Base-by-base conservation (phyloP, 2,113 vertebrate genomes). In the Nasalis larvatus region DNA sequence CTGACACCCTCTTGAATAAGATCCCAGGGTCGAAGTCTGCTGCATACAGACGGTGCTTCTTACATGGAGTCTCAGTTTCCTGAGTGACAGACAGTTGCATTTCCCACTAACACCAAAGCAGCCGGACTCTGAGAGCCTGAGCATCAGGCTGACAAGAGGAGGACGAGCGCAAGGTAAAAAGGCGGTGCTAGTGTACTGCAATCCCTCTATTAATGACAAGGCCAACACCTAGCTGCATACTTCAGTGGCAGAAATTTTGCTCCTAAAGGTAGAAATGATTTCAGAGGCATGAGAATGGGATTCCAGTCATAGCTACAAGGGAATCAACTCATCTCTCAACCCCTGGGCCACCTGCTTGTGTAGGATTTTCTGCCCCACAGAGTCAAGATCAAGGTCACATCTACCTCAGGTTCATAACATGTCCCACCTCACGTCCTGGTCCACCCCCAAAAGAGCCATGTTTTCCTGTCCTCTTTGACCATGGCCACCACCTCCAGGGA, bases 91-190 rank as follows among this genome's bases (percentile, higher is more conserved):
- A 91, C 77, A 74, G 32, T 94, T 84, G 89, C 95, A 85, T 92
- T 81, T 97, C 93, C 91, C 42, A 66, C 54, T 71, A 91, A 93
- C 7, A 4, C 66, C 68, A 74, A 83, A 96, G 96, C 96, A 94
- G 84, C 60, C 0, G 47, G 74, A 52, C 91, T 90, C 45, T 17
- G 8, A 81, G 52, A 92, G 86, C 30, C 94, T 63, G 42, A 86
- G 69, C 94, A 35, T 92, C 86, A 86, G 83, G 81, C 81, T 87
- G 86, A 86, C 25, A 49, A 88, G 87, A 95, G n/a, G 68, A 69
- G 49, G 42, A 37, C 20, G 37, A 96, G 93, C 85, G 58, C 3
- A n/a, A 54, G 83, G 69, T 21, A 4, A 47, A 47, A 86, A 92
- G 66, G 68, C 49, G 17, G 7, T 37, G 8, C 0, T 63, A 63